Evolutionary conservation across 2,797 vertebrate genomes (phyloP).

Genomic region (Crax fasciolata): DNA sequence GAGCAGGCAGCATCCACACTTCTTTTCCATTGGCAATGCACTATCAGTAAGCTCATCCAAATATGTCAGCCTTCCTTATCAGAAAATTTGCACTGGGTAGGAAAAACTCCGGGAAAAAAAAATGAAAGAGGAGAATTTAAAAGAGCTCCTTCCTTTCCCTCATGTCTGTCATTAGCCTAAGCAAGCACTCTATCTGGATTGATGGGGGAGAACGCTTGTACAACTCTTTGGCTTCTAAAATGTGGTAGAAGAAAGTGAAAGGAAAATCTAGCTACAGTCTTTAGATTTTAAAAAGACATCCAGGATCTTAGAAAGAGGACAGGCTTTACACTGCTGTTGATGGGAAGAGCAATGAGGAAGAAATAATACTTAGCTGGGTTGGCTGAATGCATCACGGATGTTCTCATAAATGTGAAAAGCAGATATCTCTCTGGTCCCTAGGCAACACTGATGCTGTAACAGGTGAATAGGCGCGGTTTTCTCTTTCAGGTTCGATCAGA

Average conservation of each 20-base stretch:
- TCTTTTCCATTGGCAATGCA: not conserved
- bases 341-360: not conserved
- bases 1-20: not conserved
- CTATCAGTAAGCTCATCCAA: not conserved
- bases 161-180: accelerated
- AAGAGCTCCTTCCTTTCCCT: not conserved
- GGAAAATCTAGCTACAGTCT: not conserved
- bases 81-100: not conserved
- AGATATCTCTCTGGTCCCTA: not conserved
- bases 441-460: not conserved
- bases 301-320: not conserved
- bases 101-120: not conserved
- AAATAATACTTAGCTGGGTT: not conserved
- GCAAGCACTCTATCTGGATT: not conserved
- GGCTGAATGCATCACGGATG: not conserved
- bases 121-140: not conserved
- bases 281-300: slow-evolving; percentile 5
- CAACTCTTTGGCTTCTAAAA: not conserved
- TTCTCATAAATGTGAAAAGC: slow-evolving; percentile 41
- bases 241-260: not conserved
- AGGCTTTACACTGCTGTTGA: not conserved
- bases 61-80: not conserved
- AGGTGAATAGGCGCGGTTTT: not conserved
- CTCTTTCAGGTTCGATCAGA: not conserved
- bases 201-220: not conserved